Conservation (phyloP, 37 sponge, comb jelly and placozoan genomes). For the Dysidea cf. avara region DNA sequence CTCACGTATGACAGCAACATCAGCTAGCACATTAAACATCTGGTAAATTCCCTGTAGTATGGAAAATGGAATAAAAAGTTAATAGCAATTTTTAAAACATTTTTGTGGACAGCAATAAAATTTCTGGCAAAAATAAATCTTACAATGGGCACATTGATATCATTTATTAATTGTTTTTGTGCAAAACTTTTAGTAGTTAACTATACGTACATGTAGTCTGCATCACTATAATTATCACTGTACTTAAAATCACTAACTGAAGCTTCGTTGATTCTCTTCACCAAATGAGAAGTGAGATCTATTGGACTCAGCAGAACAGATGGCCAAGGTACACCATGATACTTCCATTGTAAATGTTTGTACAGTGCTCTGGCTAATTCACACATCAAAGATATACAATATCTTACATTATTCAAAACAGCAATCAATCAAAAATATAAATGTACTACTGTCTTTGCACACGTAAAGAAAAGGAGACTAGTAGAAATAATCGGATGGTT, state of each 20-base stretch:
- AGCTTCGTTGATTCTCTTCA: conserved; percentile 87
- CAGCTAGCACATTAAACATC: conserved; percentile 88
- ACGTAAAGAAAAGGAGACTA: no score
- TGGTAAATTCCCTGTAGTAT: conserved; percentile 78
- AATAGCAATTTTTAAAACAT: no score
- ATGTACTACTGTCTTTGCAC: no score
- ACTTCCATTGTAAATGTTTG: conserved; percentile 78
- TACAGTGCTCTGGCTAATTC: conserved; percentile 72
- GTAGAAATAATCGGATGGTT: no score
- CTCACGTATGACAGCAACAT: conserved; percentile 73
- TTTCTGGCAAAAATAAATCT: no score
- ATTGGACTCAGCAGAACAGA: conserved; percentile 42
- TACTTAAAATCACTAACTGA: conserved; percentile 71
- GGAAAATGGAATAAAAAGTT: no score
- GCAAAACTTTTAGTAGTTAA: neutral
- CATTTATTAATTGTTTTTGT: neutral
- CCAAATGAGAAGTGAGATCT: conserved; percentile 55
- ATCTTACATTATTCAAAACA: no score
- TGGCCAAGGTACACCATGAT: conserved; percentile 81
- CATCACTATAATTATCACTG: no score
- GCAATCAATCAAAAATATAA: no score
- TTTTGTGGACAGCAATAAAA: no score
- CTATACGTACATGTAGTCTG: neutral
- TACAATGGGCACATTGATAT: no score
- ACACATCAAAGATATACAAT: no score